phyloP scores from a whole-genome alignment of 2,888 invertebrate genomes.

The Eupelmus urozonus region DNA sequence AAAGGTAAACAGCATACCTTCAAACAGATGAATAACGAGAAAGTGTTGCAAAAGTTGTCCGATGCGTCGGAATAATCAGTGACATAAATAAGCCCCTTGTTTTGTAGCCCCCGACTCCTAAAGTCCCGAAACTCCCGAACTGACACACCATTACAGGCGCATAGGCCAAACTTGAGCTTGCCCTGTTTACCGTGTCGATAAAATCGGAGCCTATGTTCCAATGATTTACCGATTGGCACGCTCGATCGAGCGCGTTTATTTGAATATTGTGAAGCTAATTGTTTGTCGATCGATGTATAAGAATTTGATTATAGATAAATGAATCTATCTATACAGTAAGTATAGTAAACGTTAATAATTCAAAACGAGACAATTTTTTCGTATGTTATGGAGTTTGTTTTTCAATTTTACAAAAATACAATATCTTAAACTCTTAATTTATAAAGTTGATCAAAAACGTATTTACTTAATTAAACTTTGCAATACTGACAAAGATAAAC shows the following conservation, averaged over 20 bases:
- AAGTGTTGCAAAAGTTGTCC: background rate
- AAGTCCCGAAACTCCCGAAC: background rate
- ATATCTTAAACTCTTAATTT: too few species aligned
- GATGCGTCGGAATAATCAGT: background rate
- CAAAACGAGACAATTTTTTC: too few species aligned
- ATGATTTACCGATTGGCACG: slow-evolving; percentile 3
- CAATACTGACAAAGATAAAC: too few species aligned
- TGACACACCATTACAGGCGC: too few species aligned
- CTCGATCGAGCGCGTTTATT: slow-evolving; percentile 1
- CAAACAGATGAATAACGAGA: background rate
- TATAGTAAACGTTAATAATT: too few species aligned
- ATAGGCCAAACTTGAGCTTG: slow-evolving; percentile 26
- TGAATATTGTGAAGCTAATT: background rate
- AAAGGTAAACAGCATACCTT: background rate
- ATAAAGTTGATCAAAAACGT: too few species aligned
- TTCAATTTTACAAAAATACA: too few species aligned
- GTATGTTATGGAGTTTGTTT: too few species aligned
- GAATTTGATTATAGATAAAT: too few species aligned
- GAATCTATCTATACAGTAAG: too few species aligned
- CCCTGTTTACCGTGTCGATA: slow-evolving; percentile 24
- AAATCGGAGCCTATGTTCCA: background rate
- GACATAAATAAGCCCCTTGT: slow-evolving; percentile 41
- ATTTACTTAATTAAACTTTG: too few species aligned
- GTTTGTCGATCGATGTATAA: too few species aligned
- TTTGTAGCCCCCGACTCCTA: slow-evolving; percentile 11